Percentiles rank a stretch among this genome's conserved stretches.
These are phyloP conservation scores for Diplosoma virens DNA, from an alignment of 23 tunicate species.

Conservation along the genomic window DNA sequence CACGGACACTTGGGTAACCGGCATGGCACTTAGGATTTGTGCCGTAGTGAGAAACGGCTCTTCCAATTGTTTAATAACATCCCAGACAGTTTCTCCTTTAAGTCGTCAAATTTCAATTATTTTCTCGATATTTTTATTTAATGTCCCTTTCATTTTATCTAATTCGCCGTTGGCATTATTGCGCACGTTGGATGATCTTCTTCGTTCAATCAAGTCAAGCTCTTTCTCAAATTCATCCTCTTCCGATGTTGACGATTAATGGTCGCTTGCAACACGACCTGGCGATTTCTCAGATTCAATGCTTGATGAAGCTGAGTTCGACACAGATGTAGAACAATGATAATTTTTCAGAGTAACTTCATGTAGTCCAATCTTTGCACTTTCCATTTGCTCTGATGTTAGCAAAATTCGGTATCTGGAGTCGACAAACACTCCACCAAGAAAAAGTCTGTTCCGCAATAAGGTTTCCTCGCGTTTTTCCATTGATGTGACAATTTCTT, in stretches of 20 bases:
- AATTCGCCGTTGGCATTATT: neutral
- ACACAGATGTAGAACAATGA: conserved; percentile 4
- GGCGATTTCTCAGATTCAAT: neutral
- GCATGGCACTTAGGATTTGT: too few species aligned
- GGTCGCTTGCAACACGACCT: neutral
- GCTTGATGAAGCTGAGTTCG: neutral
- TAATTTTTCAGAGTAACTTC: conserved; percentile 5
- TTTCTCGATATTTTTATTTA: too few species aligned
- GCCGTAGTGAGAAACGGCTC: conserved; percentile 29
- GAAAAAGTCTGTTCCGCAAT: conserved; percentile 21
- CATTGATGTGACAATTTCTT: conserved; percentile 32
- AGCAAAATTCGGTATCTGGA: conserved; percentile 26
- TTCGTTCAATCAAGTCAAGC: neutral
- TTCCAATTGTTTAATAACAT: conserved; percentile 14
- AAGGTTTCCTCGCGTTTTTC: conserved; percentile 17
- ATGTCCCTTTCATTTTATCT: neutral
- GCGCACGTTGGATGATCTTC: neutral
- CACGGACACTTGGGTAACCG: too few species aligned
- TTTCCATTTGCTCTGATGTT: too few species aligned
- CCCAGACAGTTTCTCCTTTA: conserved; percentile 2
- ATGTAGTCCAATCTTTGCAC: too few species aligned
- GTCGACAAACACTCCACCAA: conserved; percentile 22
- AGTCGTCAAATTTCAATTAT: too few species aligned
- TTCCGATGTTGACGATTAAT: neutral
- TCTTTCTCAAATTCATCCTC: conserved; percentile 12